Conservation (phyloP, 2,888 invertebrate genomes). For the Polylopha cassiicola region DNA sequence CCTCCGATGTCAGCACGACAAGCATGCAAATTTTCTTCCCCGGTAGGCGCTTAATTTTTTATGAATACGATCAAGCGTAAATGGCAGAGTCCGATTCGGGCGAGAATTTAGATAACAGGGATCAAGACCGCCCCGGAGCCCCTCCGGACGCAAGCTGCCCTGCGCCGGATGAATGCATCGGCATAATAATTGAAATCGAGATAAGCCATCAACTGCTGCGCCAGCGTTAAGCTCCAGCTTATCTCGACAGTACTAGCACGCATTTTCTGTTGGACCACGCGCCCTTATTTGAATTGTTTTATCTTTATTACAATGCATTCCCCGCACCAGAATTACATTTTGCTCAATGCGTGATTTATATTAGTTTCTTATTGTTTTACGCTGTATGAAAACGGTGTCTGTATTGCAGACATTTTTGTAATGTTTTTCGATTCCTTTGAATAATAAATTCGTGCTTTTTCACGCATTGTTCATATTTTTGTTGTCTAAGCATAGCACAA, state of each 20-base stretch:
- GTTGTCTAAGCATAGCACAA: conserved; percentile 35
- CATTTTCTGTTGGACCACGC: conserved; percentile 59
- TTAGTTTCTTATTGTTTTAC: conserved; percentile 21
- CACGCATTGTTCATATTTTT: conserved; percentile 27
- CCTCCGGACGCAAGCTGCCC: conserved; percentile 18
- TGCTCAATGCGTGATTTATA: conserved; percentile 37
- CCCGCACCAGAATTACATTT: conserved; percentile 47
- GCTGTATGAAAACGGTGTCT: too few relatives aligned
- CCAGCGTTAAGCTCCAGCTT: conserved; percentile 66
- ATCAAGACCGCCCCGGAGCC: conserved; percentile 42
- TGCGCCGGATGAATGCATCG: conserved; percentile 70
- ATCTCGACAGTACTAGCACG: conserved; percentile 63
- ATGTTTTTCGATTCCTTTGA: too few relatives aligned
- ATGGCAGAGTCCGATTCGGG: conserved; percentile 59
- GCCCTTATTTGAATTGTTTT: conserved; percentile 54
- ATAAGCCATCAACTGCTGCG: conserved; percentile 70
- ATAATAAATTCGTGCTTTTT: conserved; percentile 6
- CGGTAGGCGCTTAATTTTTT: conserved; percentile 17
- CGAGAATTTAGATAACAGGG: conserved; percentile 64
- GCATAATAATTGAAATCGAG: conserved; percentile 75
- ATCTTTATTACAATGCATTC: conserved; percentile 58
- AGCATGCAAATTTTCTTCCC: conserved; percentile 16
- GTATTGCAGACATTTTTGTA: too few relatives aligned
- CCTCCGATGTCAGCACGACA: conserved; percentile 14
- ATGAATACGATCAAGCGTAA: conserved; percentile 49